These are phyloP conservation scores for Muraenolepis orangiensis DNA, from an alignment of 2,797 vertebrate species.

Conservation along the genomic window DNA sequence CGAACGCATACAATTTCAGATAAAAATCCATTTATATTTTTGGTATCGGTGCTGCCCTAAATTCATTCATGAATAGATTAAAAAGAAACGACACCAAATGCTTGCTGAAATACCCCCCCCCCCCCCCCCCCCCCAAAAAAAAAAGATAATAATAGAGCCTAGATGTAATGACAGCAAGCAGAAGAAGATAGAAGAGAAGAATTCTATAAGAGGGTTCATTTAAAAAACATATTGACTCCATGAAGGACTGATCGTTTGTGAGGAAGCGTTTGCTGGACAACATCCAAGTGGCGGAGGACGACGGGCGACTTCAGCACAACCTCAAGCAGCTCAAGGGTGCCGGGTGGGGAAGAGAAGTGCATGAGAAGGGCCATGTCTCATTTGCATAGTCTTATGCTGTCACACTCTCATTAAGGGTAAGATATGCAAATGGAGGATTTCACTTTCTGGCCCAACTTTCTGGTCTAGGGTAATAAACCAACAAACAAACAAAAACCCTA, in stretches of 20 bases:
- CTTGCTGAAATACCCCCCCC: not conserved
- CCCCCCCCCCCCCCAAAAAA: no score
- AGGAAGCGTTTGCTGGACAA: not conserved
- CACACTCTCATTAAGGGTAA: not conserved
- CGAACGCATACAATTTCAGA: not conserved
- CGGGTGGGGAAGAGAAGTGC: not conserved
- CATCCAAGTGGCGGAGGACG: not conserved
- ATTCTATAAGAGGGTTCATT: not conserved
- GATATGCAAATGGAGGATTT: not conserved
- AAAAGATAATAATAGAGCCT: no score
- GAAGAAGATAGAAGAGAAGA: not conserved
- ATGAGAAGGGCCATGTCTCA: not conserved
- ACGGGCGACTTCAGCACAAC: not conserved
- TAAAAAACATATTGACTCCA: not conserved
- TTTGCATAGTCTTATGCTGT: not conserved
- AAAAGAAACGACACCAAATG: not conserved
- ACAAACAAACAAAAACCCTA: no score
- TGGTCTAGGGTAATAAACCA: not conserved
- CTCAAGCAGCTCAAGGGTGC: not conserved
- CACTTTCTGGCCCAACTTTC: not conserved
- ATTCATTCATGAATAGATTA: not conserved
- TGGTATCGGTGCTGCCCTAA: not conserved
- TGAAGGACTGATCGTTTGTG: not conserved
- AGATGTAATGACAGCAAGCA: not conserved
- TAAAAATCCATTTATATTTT: slow-evolving; percentile 24